Percentiles rank a stretch among this genome's conserved stretches.
These are phyloP conservation scores for Rhagoletis pomonella DNA, from an alignment of 1,140 invertebrate species.

Conservation along the genomic window DNA sequence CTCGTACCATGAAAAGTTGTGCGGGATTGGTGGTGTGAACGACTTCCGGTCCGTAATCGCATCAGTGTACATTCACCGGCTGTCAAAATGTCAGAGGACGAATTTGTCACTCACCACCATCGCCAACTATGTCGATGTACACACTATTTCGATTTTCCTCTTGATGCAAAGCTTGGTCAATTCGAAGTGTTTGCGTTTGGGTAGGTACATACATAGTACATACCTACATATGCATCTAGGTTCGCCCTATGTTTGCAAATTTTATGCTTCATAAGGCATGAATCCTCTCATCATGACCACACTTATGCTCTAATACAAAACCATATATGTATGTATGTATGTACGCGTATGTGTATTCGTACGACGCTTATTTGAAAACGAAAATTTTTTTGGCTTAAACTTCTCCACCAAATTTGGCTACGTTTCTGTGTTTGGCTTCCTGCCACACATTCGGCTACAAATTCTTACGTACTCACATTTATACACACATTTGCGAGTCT, in stretches of 20 bases:
- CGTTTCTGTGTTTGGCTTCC: background rate
- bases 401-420: slow-evolving; percentile 42
- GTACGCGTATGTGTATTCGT: background rate
- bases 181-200: background rate
- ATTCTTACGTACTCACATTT: background rate
- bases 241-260: slow-evolving; percentile 1
- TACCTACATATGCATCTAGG: background rate
- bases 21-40: background rate
- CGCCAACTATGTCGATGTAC: background rate
- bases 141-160: background rate
- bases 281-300: slow-evolving; percentile 3
- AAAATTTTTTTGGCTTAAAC: slow-evolving; percentile 14
- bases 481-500: background rate
- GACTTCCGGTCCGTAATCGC: background rate
- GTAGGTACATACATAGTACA: background rate
- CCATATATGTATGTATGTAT: background rate
- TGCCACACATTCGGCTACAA: background rate
- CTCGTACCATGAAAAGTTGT: background rate
- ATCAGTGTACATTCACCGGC: slow-evolving; percentile 35
- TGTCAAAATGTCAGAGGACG: background rate
- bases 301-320: slow-evolving; percentile 27
- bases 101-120: background rate
- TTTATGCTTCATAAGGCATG: slow-evolving; percentile 45
- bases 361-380: slow-evolving; percentile 20
- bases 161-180: background rate